Evolutionary conservation across 2,888 invertebrate species (phyloP), one percentile per base, ranked within the genome.

Genomic region (Chrysina gloriosa): DNA sequence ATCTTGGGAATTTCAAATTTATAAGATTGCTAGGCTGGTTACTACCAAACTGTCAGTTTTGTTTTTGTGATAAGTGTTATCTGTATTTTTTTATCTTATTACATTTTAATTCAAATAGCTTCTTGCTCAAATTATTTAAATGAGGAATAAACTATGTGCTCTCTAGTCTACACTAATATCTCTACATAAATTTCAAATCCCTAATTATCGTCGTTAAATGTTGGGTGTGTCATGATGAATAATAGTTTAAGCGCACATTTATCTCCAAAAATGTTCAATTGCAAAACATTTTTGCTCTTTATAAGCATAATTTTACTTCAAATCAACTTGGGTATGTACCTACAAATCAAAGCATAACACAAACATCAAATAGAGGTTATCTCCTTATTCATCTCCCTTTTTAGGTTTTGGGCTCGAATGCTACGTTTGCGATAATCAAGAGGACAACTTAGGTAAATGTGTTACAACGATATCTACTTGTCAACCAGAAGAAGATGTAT

Each of bases 351-450:
- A n/a, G 14, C 11, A n/a, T 6, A 3, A 11, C 9, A n/a, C 34
- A 36, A 36, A 9, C 11, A 11, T n/a, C n/a, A n/a, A 1, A 16
- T 52, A 0, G 0, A 31, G 52, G 31, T 31, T 52, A 29, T 52
- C 14, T 19, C n/a, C 9, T 63, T 29, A 27, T 29, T 45, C 21
- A 69, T 27, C 72, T 72, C 70, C 72, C 69, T 71, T 84, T 84
- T 63, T 81, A 91, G 92, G 86, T 76, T 78, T 82, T 78, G 86
- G 90, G 72, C 85, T 97, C 72, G 97, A 98, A 85, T 98, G 98
- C 82, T 98, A 98, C 81, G 96, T 97, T 9, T 98, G 98, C 82
- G 89, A 91, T 71, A 90, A 94, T 76, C 98, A 98, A 85, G 95
- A 96, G 73, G 92, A 93, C 73, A 98, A 98, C 81, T 88, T 87